Evolutionary conservation across 2,113 vertebrate genomes (phyloP).

Genomic region (Otus sunia): DNA sequence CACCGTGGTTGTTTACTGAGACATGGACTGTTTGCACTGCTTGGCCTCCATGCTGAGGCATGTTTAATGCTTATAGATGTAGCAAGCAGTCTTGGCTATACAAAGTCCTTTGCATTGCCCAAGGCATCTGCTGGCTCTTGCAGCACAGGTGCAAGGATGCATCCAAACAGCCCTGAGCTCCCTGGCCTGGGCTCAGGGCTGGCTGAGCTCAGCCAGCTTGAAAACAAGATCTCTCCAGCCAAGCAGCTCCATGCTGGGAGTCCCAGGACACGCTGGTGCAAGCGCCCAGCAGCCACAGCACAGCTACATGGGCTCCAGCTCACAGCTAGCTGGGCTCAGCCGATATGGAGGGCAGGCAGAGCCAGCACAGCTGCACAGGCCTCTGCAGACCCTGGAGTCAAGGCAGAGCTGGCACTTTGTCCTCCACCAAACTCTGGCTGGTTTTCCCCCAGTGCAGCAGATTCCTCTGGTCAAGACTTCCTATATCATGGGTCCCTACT

Average conservation of each 20-base stretch:
- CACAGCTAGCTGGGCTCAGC: not conserved
- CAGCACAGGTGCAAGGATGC: not conserved
- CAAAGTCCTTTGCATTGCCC: not conserved
- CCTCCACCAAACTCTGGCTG: not conserved
- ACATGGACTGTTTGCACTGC: not conserved
- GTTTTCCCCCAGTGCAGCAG: not conserved
- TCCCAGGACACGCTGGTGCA: not conserved
- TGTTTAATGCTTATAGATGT: not conserved
- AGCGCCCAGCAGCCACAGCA: not conserved
- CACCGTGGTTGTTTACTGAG: not conserved
- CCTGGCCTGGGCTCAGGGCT: not conserved
- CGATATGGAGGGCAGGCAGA: fast-evolving
- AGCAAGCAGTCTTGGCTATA: not conserved
- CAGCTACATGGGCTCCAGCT: not conserved
- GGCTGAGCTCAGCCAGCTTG: not conserved
- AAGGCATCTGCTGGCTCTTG: not conserved
- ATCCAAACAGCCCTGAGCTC: not conserved
- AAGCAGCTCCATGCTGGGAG: not conserved
- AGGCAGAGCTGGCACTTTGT: not conserved
- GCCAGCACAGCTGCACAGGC: fast-evolving
- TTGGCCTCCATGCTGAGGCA: fast-evolving
- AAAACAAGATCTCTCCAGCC: not conserved
- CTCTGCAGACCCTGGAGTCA: not conserved
- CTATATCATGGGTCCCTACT: not conserved
- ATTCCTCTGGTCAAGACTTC: not conserved